Conservation (phyloP, 2,113 vertebrate species). For the Bungarus multicinctus region DNA sequence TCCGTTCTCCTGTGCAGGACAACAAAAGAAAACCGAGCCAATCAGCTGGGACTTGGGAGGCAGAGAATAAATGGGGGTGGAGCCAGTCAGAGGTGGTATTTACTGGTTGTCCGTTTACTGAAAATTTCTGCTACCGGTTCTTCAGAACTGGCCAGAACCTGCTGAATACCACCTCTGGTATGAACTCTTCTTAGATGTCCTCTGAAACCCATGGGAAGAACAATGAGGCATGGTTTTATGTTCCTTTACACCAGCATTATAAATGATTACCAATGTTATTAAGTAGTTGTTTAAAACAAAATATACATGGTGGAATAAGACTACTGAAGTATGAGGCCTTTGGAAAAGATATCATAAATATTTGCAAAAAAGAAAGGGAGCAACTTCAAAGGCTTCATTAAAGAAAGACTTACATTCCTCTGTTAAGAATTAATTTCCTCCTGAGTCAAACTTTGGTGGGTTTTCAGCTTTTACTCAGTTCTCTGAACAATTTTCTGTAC, state of each 20-base stretch:
- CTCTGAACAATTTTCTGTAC: slow-evolving; percentile 55
- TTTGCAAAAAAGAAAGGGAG: slow-evolving; percentile 43
- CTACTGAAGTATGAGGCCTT: slow-evolving; percentile 62
- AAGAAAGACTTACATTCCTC: slow-evolving; percentile 67
- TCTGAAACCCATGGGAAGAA: slow-evolving; percentile 38
- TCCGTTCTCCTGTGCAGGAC: no score
- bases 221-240: neutral
- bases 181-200: slow-evolving; percentile 2
- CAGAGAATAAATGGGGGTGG: no score
- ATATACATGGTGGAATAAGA: slow-evolving; percentile 34
- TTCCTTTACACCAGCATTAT: slow-evolving; percentile 1
- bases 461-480: slow-evolving; percentile 57
- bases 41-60: no score
- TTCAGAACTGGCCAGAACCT: no score
- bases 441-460: slow-evolving; percentile 62
- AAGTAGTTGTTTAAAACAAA: slow-evolving; percentile 43
- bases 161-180: no score
- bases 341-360: slow-evolving; percentile 54
- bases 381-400: slow-evolving; percentile 70
- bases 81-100: no score
- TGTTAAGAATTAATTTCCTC: slow-evolving; percentile 67
- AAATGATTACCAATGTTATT: slow-evolving; percentile 47
- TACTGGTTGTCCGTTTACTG: no score
- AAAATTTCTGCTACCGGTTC: no score
- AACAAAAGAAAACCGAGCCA: no score